Base-by-base conservation (phyloP, 1,140 invertebrate species). In the Aphidius ervi region DNA sequence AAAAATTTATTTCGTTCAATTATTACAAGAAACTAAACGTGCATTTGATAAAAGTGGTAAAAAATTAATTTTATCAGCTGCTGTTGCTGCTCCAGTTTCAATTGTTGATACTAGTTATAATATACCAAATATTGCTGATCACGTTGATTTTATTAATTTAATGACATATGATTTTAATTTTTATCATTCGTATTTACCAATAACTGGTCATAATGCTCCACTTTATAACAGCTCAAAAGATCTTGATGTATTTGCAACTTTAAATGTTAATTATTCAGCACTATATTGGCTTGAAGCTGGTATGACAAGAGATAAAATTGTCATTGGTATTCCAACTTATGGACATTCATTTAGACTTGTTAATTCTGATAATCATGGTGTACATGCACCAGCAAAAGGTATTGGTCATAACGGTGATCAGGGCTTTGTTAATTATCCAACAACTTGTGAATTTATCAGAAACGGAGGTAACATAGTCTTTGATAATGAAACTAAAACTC, bases 121-220 rank as follows among this genome's bases (percentile, higher is more conserved):
- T 70, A 83, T 94, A 42, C 79, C 82, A 23, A 82, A 87, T 74
- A 82, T 95, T 58, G 90, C 90, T 62, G 78, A 87, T 81, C 81
- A 88, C 74, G 83, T 91, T 4, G 93, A 95, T 74, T 94, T 87
- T 81, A 83, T 94, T 0, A 94, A 92, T 74, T 68, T 97, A 5
- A 95, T 95, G 93, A 84, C 88, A 0, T 97, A 96, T 71, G 93
- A 96, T 73, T 95, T 86, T 68, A 92, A 95, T 75, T 89, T 87
- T 65, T 94, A 85, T 68, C 83, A 85, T 5, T 82, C 83, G 72
- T 86, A 86, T 63, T 87, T 87, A 20, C 92, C 92, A 5, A 86
- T 93, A 55, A 94, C 93, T 43, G 92, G 86, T 46, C 79, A 92
- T 1, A 95, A 95, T 77, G 84, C 93, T 1, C 92, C 93, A 0